These are phyloP conservation scores for Gobio occitaniae DNA, from an alignment of 2,797 vertebrate genomes.

Conservation along the genomic window DNA sequence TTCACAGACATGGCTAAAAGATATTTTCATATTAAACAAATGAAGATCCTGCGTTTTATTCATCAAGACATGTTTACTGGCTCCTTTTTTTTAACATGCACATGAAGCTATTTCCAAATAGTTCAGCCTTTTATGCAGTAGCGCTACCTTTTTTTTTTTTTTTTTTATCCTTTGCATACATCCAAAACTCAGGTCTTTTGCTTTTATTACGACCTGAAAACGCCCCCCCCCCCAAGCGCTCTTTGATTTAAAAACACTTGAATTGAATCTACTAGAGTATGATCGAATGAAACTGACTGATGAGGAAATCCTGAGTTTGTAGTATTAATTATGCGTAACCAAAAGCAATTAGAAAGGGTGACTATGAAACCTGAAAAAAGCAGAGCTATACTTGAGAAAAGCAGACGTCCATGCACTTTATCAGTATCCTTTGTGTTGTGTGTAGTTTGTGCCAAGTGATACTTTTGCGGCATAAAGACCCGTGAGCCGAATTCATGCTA, in stretches of 20 bases:
- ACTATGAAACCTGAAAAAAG: slow-evolving; percentile 18
- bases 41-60: slow-evolving; percentile 1
- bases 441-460: slow-evolving; percentile 76
- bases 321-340: slow-evolving; percentile 16
- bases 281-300: slow-evolving; percentile 25
- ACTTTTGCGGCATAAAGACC: slow-evolving; percentile 61
- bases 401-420: slow-evolving; percentile 77
- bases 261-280: not conserved
- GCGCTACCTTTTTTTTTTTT: slow-evolving; percentile 13
- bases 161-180: not conserved
- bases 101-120: slow-evolving; percentile 46
- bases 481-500: slow-evolving; percentile 35
- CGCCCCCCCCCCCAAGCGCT: not conserved
- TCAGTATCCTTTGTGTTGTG: slow-evolving; percentile 70
- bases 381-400: slow-evolving; percentile 48
- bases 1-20: not conserved
- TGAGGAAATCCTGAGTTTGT: not conserved
- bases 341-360: slow-evolving; percentile 1
- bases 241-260: slow-evolving; percentile 3
- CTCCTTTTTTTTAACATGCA: slow-evolving; percentile 9
- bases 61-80: not conserved
- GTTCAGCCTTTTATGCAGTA: slow-evolving; percentile 32
- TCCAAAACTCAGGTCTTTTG: slow-evolving; percentile 12
- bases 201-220: slow-evolving; percentile 17
- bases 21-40: not conserved